Base-by-base conservation (phyloP, 2,797 vertebrate species). In the Cirrhinus molitorella region DNA sequence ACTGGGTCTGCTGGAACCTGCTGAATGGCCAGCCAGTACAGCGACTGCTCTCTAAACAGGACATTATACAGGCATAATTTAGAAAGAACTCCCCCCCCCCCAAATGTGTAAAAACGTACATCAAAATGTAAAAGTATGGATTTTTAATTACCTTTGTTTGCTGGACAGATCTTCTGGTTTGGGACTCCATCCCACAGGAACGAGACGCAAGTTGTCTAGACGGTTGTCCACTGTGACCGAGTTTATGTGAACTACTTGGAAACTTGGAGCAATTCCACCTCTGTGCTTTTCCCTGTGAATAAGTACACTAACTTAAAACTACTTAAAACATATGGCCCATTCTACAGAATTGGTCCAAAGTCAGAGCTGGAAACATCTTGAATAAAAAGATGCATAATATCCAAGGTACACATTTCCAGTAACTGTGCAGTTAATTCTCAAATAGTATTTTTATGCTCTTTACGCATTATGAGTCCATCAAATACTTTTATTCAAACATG, bases 1-100 rank as follows among this genome's bases (percentile, higher is more conserved):
- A 99, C 97, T 0, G 98, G 98, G 89, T 99, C 98, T 0, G 97
- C 97, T 2, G 98, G 98, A 17, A 99, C 97, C 93, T 99, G 98
- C 88, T 99, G 98, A 88, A 99, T 99, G 6, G 98, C 98, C 87
- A 99, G 92, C 98, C 98, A 99, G 85, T 99, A 99, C 66, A 99
- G 93, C 78, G 98, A 99, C 93, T 99, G 98, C 94, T 99, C 98
- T 94, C 98, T 99, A 87, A 19, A 28, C 6, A 68, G 21, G 12
- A 68, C 31, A 45, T 84, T 4, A 59, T n/a, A 43, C 43, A 71
- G 2, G 49, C 37, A 37, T 14, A 59, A 23, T 45, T 61, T n/a
- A n/a, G n/a, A n/a, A n/a, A n/a, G n/a, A n/a, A n/a, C n/a, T n/a
- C n/a, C n/a, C n/a, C n/a, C n/a, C n/a, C n/a, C n/a, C n/a, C n/a